Evolutionary conservation across 2,797 vertebrate genomes (phyloP), one percentile per base, ranked within the genome.

Genomic region (Benthosema pterotum): DNA sequence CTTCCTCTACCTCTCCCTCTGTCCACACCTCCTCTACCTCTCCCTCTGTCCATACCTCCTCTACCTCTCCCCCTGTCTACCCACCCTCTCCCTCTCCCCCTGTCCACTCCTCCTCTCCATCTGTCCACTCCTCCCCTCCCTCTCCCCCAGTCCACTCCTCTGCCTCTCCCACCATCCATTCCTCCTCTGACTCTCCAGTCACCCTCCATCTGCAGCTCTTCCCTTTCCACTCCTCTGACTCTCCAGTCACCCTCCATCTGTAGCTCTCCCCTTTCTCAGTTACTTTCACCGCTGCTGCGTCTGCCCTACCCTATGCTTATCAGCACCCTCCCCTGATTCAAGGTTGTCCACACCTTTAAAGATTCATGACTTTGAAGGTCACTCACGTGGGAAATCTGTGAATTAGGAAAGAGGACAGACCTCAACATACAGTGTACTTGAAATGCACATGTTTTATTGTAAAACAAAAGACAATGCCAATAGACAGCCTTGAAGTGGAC

Each of bases 261-360:
- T 15, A 12, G 4, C 50, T 11, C 17, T 16, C 7, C 47, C 16
- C 48, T 12, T 9, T 50, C 16, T 18, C 18, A 12, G 19, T 14
- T 12, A 11, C 32, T 38, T 18, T 42, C 43, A 38, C 0, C 0
- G 28, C 25, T 67, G 25, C 5, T 67, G 25, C 5, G 42, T 17
- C 1, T 17, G n/a, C n/a, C 17, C 49, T 50, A 15, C 46, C n/a
- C 17, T 28, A 3, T 28, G 28, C 28, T 28, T 28, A 4, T 6
- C 5, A 28, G 28, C 4, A 28, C 28, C 28, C 28, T 28, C 4
- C 28, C 28, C 28, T 28, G 28, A 3, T 28, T 6, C 28, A 28
- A 1, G 16, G 2, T 43, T 65, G 1, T 83, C 77, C 85, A 85
- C 83, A 0, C n/a, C 57, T 22, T 62, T 53, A 54, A 17, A 45